Percentiles rank a stretch among this genome's conserved stretches.
Evolutionary conservation across 92 coral and sea anemone genomes (phyloP).

Genomic region (Hydrozoanthus gracilis): DNA sequence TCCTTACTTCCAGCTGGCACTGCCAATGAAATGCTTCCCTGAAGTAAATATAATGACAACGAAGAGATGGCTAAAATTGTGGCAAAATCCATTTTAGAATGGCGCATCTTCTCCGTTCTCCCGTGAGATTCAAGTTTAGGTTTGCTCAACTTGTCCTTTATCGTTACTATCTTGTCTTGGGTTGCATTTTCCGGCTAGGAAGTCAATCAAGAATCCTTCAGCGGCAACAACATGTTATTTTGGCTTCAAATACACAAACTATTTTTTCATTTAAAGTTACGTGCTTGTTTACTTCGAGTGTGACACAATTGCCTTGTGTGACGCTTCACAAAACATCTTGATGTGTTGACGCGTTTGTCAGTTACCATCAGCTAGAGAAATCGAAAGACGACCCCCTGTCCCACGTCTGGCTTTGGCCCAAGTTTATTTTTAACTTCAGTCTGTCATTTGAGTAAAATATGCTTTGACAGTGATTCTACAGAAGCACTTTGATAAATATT

Average conservation of each 20-base stretch:
- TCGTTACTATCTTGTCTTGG: not conserved
- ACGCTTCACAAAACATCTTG: not conserved
- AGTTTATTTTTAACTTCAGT: not conserved
- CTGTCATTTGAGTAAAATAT: not conserved
- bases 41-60: not conserved
- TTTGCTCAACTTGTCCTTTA: too few species aligned
- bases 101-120: not conserved
- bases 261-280: not conserved
- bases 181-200: not conserved
- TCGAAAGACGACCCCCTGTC: too few species aligned
- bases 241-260: not conserved
- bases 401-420: not conserved
- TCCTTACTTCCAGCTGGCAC: constrained; percentile 15
- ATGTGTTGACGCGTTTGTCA: not conserved
- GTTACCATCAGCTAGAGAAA: not conserved
- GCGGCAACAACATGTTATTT: not conserved
- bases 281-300: not conserved
- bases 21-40: not conserved
- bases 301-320: not conserved
- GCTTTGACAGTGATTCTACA: not conserved
- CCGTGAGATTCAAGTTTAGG: not conserved
- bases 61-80: not conserved
- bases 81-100: not conserved
- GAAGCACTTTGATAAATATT: not conserved
- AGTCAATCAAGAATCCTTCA: not conserved